Evolutionary conservation across 2,797 vertebrate species (phyloP).

Genomic region (Microctenopoma steveboyesi): DNA sequence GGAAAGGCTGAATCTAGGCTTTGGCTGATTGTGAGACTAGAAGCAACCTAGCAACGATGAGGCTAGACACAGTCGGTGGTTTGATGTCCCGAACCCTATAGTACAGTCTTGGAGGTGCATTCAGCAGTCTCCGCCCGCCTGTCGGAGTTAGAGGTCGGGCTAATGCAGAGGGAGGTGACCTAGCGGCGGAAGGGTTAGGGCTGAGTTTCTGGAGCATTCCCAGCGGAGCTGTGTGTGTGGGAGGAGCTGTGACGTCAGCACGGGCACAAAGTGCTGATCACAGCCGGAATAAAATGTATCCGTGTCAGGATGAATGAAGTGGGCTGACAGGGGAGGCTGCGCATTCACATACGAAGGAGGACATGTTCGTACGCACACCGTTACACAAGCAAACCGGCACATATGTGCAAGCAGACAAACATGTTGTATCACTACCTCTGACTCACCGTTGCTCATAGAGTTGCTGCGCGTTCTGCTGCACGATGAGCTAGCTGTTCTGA

Average conservation of each 20-base stretch:
- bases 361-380: slow-evolving; percentile 30
- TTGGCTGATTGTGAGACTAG: slow-evolving; percentile 45
- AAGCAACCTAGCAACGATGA: slow-evolving; percentile 42
- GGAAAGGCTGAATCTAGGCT: slow-evolving; percentile 30
- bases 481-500: slow-evolving; percentile 29
- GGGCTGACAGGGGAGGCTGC: slow-evolving; percentile 60
- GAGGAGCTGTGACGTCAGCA: slow-evolving; percentile 56
- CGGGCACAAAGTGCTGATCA: slow-evolving; percentile 71
- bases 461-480: slow-evolving; percentile 15
- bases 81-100: slow-evolving; percentile 26
- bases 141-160: slow-evolving; percentile 31
- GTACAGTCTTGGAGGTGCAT: slow-evolving; percentile 19
- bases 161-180: slow-evolving; percentile 39
- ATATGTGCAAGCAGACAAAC: slow-evolving; percentile 51
- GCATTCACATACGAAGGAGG: slow-evolving; percentile 39
- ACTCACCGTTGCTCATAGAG: slow-evolving; percentile 25
- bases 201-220: slow-evolving; percentile 51
- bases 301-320: slow-evolving; percentile 68
- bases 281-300: slow-evolving; percentile 70
- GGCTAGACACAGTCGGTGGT: slow-evolving; percentile 33
- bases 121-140: slow-evolving; percentile 26
- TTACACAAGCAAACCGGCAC: slow-evolving; percentile 45
- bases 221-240: slow-evolving; percentile 27
- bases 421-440: slow-evolving; percentile 21
- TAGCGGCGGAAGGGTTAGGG: slow-evolving; percentile 11